A percentile compares a stretch with the other conserved stretches of the same genome.
phyloP scores from a whole-genome alignment of 2,888 invertebrate genomes.

The Adineta ricciae region DNA sequence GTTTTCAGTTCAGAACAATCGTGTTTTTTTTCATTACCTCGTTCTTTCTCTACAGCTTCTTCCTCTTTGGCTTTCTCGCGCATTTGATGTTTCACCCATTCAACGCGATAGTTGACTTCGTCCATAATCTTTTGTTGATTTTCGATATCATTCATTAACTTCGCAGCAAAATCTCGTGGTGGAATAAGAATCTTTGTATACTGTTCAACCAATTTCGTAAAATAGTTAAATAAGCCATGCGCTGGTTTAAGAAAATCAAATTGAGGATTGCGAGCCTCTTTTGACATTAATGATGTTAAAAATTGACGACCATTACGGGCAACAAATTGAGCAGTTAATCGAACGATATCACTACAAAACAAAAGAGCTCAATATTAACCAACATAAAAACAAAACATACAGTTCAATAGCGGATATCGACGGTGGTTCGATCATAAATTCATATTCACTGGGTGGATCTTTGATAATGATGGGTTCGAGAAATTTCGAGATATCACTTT shows the following conservation, averaged over 20 bases:
- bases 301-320: constrained; percentile 96
- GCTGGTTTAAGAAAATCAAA: constrained; percentile 97
- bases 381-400: too few relatives aligned
- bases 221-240: constrained; percentile 94
- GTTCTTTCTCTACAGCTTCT: constrained; percentile 83
- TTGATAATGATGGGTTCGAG: constrained; percentile 46
- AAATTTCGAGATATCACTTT: constrained; percentile 40
- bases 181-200: constrained; percentile 86
- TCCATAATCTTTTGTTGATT: constrained; percentile 61
- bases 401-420: constrained; percentile 93
- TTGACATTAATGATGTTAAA: constrained; percentile 90
- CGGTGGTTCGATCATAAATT: constrained; percentile 73
- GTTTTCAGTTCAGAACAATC: constrained; percentile 15
- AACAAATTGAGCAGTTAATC: constrained; percentile 94
- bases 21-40: constrained; percentile 46
- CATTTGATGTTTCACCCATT: constrained; percentile 90
- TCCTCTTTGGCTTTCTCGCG: constrained; percentile 82
- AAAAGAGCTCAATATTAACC: not conserved
- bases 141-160: constrained; percentile 64
- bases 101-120: constrained; percentile 82
- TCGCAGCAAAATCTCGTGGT: constrained; percentile 74
- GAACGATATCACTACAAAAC: constrained; percentile 67
- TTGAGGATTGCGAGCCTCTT: constrained; percentile 91
- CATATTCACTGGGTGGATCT: constrained; percentile 50
- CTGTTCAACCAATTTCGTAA: constrained; percentile 90